These are phyloP conservation scores for Trichonephila clavata DNA, from an alignment of 1,140 invertebrate species.

Conservation along the genomic window DNA sequence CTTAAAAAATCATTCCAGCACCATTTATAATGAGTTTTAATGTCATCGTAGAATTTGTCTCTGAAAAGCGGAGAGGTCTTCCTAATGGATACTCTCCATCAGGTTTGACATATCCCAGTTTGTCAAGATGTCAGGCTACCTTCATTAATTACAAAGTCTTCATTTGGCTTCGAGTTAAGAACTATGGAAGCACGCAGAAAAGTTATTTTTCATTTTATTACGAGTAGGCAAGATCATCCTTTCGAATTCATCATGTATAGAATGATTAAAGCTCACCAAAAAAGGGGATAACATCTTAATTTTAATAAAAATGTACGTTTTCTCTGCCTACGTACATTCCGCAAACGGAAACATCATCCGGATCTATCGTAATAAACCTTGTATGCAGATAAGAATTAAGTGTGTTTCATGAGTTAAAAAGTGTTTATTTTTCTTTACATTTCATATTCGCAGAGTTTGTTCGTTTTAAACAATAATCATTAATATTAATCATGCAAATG, in stretches of 20 bases:
- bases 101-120: conserved; percentile 26
- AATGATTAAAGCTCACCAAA: conserved; percentile 23
- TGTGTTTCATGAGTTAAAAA: not conserved
- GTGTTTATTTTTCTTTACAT: not conserved
- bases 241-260: not conserved
- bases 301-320: not conserved
- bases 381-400: conserved; percentile 1
- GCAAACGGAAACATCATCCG: not conserved
- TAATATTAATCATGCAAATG: conserved; percentile 32
- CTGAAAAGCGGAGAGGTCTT: conserved; percentile 15
- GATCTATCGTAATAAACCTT: not conserved
- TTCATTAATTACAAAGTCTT: conserved; percentile 52
- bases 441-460: not conserved
- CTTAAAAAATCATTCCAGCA: not conserved
- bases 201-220: conserved; percentile 18
- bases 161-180: not conserved
- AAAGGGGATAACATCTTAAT: conserved; percentile 22
- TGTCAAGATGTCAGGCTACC: conserved; percentile 30
- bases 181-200: conserved; percentile 28
- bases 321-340: conserved; percentile 20
- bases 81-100: conserved; percentile 15
- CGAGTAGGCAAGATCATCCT: not conserved
- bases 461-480: conserved; percentile 3
- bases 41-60: conserved; percentile 41
- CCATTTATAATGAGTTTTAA: not conserved